phyloP scores from a whole-genome alignment of 2,113 vertebrate species.

The Apus apus region DNA sequence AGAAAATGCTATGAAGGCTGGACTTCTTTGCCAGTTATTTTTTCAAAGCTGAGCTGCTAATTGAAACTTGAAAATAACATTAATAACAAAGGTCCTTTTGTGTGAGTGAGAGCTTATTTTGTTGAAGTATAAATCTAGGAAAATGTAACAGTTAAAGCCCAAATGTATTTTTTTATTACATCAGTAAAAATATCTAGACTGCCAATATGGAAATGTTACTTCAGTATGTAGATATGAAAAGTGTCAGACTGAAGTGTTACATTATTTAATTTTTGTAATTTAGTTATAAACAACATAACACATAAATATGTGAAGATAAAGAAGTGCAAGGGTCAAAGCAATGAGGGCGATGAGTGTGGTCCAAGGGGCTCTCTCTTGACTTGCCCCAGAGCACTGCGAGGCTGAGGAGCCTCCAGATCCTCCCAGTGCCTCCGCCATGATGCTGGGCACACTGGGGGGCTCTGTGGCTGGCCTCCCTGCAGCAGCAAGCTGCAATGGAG shows the following conservation, averaged over 20 bases:
- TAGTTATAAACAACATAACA: background rate
- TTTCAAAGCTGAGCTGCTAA: background rate
- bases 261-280: background rate
- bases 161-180: background rate
- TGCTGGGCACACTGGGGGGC: accelerated
- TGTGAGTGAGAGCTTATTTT: background rate
- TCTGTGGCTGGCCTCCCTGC: accelerated
- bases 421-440: accelerated
- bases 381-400: accelerated
- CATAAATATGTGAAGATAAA: background rate
- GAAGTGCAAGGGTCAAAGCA: background rate
- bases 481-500: no score
- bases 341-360: accelerated
- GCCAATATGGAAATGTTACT: background rate
- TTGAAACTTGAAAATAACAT: background rate
- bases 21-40: background rate
- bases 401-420: accelerated
- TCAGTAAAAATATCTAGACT: background rate
- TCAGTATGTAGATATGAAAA: background rate
- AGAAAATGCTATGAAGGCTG: accelerated
- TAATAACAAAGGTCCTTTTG: background rate
- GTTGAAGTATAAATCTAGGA: background rate
- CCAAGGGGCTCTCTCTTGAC: background rate
- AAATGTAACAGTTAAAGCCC: background rate
- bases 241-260: background rate